Conservation (phyloP, 2,113 vertebrate genomes). For the Sturnira hondurensis region DNA sequence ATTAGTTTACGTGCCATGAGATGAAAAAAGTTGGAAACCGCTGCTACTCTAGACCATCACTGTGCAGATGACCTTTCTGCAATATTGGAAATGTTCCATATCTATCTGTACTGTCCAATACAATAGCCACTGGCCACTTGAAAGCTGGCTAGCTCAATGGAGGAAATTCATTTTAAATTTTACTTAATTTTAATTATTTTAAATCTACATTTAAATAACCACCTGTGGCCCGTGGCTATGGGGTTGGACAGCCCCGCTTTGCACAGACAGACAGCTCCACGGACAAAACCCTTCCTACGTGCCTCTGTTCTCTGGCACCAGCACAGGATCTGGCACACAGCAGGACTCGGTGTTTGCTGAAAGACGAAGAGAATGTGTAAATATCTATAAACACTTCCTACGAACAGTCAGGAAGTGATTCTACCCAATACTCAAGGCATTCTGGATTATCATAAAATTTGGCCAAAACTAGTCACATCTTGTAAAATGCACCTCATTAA, state of each 20-base stretch:
- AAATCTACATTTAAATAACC: conserved; percentile 24
- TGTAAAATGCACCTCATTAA: conserved; percentile 75
- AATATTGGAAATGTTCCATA: background rate
- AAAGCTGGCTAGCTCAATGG: background rate
- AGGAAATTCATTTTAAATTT: background rate
- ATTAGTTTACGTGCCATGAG: background rate
- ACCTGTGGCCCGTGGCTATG: background rate
- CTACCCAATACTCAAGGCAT: conserved; percentile 58
- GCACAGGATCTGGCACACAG: background rate
- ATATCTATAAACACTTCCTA: conserved; percentile 65
- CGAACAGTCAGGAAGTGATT: conserved; percentile 57
- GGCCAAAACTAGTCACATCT: conserved; percentile 68
- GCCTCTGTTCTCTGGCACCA: background rate
- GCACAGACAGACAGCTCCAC: background rate
- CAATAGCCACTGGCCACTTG: background rate
- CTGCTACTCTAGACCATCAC: background rate
- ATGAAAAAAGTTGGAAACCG: background rate
- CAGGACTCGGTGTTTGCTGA: background rate
- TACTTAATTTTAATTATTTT: background rate
- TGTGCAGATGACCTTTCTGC: background rate
- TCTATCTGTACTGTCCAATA: background rate
- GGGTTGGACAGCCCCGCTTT: background rate
- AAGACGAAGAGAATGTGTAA: background rate
- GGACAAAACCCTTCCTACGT: background rate
- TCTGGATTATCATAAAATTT: conserved; percentile 65